Base-by-base conservation (phyloP, 2,797 vertebrate genomes). In the Xiphorhynchus erythropygius region DNA sequence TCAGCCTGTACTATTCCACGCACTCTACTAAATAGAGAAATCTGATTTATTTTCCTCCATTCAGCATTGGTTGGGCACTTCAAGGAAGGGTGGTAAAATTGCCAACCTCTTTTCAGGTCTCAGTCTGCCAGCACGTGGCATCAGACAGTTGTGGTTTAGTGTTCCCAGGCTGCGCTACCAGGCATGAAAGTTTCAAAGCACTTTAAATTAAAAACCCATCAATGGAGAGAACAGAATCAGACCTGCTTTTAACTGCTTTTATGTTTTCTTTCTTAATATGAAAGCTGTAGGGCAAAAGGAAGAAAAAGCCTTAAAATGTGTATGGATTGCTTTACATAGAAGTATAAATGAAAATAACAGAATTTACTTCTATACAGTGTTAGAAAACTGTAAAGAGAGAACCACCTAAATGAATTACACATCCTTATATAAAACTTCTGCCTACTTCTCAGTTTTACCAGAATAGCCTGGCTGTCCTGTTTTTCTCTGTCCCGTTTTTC, bases 201-300 rank as follows among this genome's bases (percentile, higher is more conserved):
- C 62, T 81, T 87, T 81, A 78, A 91, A 93, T 95, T 85, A 52
- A 90, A 96, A 91, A 30, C 18, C 24, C 39, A 59, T 65, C 91
- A 94, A 62, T 39, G 23, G 39, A 89, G 32, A 77, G 69, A 81
- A 69, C 60, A 90, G 46, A 92, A 65, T 87, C 57, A 78, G 59
- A 73, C 16, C 33, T 70, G 84, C 47, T 93, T 90, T 88, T 90
- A 83, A 83, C 76, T 77, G 59, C 41, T 85, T 95, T 92, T 87
- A 68, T 35, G 69, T 92, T 74, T 81, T 18, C 13, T 73, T 91
- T 9, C 73, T 69, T 14, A 21, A 75, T 71, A 70, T 47, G 62
- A 93, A 90, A 84, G 69, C 91, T 90, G 56, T 63, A 88, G 22
- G 65, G 82, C 35, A 83, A 42, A 96, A 86, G 41, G 32, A 85